Conservation (phyloP, 2,888 invertebrate genomes). For the Euplexia lucipara region DNA sequence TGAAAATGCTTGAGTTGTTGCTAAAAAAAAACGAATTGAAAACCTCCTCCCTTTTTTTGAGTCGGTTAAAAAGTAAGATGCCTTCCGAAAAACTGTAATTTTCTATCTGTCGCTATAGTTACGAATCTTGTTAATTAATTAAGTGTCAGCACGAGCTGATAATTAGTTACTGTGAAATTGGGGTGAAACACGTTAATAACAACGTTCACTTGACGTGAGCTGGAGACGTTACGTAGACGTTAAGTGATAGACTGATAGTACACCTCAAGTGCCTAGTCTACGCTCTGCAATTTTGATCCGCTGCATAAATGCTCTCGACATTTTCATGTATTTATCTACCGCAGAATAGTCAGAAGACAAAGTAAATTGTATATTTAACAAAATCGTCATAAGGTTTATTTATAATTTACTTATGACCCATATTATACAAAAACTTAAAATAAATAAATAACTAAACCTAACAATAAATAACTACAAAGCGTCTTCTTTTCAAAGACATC, state of each 20-base stretch:
- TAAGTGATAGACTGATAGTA: conserved; percentile 9
- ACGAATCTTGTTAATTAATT: not conserved
- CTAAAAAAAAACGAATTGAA: no score
- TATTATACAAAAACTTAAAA: no score
- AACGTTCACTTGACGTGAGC: conserved; percentile 4
- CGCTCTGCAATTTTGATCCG: conserved; percentile 5
- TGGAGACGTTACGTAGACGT: not conserved
- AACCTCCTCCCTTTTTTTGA: no score
- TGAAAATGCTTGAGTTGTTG: no score
- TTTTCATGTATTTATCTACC: conserved; percentile 18
- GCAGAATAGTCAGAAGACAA: conserved; percentile 13
- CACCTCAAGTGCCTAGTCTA: not conserved
- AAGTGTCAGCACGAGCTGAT: conserved; percentile 1
- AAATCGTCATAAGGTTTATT: no score
- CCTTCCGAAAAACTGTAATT: not conserved
- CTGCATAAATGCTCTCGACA: conserved; percentile 9
- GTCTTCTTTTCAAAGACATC: no score
- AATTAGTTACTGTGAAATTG: conserved; percentile 5
- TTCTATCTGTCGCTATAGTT: not conserved
- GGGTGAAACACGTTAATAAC: conserved; percentile 11
- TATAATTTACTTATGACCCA: no score
- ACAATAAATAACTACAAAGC: no score
- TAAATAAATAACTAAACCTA: no score
- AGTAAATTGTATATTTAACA: no score
- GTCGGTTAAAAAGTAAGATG: no score